Conservation (phyloP, 2,797 vertebrate species). For the Podarcis lilfordi region DNA sequence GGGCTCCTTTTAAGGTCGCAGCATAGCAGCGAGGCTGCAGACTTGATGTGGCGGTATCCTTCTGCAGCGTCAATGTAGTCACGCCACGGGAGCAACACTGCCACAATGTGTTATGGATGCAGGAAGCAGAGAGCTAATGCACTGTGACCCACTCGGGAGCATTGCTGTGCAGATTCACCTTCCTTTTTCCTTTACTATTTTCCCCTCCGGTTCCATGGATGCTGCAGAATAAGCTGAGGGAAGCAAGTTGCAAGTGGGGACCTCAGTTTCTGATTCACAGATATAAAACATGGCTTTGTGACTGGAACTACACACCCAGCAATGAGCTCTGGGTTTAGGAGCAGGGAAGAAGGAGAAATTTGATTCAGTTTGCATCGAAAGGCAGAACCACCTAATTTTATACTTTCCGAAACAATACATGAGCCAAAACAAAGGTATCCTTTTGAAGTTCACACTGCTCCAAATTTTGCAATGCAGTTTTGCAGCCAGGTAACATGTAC, state of each 20-base stretch:
- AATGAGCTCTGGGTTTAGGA: neutral
- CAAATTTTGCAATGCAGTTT: too few relatives aligned
- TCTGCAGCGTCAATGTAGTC: constrained; percentile 13
- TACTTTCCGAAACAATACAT: too few relatives aligned
- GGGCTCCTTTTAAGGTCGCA: constrained; percentile 44
- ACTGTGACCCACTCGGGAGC: fast-evolving
- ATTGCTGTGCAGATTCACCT: fast-evolving
- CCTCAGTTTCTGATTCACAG: neutral
- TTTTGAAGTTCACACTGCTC: too few relatives aligned
- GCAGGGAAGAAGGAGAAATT: too few relatives aligned
- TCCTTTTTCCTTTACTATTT: neutral
- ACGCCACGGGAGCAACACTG: neutral
- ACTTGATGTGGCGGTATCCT: constrained; percentile 20
- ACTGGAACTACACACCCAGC: neutral
- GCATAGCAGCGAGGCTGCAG: neutral
- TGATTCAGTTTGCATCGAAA: too few relatives aligned
- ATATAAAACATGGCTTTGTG: neutral
- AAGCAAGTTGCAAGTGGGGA: neutral
- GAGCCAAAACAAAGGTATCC: too few relatives aligned
- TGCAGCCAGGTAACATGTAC: too few relatives aligned
- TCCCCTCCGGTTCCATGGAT: fast-evolving
- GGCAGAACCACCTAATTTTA: too few relatives aligned
- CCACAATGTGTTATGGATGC: neutral
- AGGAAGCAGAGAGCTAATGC: neutral
- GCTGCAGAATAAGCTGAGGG: neutral